Conservation (phyloP, 2,888 invertebrate species). For the Aproaerema taeniolella region DNA sequence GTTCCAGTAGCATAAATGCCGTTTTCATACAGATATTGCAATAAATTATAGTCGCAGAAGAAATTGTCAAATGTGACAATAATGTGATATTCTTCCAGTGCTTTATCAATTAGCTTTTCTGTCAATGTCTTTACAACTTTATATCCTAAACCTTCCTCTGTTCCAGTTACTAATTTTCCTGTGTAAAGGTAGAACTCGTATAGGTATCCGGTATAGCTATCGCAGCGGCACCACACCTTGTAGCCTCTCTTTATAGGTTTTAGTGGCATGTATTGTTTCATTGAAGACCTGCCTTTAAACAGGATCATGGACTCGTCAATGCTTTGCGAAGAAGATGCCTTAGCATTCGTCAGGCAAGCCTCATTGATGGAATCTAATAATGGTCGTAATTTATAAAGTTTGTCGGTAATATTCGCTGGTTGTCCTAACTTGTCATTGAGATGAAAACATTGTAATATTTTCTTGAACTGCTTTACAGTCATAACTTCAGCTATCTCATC, state of each 20-base stretch:
- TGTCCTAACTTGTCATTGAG: conserved; percentile 20
- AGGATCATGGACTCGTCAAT: conserved; percentile 25
- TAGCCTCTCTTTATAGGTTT: conserved; percentile 18
- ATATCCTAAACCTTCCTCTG: not conserved
- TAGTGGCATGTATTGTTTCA: conserved; percentile 19
- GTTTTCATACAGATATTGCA: conserved; percentile 19
- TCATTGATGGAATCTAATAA: conserved; percentile 12
- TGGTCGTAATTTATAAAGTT: conserved; percentile 22
- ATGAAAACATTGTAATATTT: conserved; percentile 17
- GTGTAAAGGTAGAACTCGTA: conserved; percentile 13
- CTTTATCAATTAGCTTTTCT: conserved; percentile 7
- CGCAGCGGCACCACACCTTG: conserved; percentile 4
- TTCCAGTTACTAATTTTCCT: not conserved
- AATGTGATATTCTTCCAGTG: not conserved
- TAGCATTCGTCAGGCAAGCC: conserved; percentile 19
- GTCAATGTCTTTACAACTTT: not conserved
- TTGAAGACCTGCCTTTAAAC: conserved; percentile 16
- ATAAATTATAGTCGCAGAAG: not conserved
- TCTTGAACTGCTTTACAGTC: conserved; percentile 22
- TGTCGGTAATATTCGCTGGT: conserved; percentile 14
- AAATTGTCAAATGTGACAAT: conserved; percentile 7
- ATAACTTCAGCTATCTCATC: conserved; percentile 21
- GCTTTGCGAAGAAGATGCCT: conserved; percentile 18
- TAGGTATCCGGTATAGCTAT: conserved; percentile 11
- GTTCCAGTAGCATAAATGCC: no score